These are phyloP conservation scores for Pangasius djambal DNA, from an alignment of 2,797 vertebrate genomes.

Conservation along the genomic window DNA sequence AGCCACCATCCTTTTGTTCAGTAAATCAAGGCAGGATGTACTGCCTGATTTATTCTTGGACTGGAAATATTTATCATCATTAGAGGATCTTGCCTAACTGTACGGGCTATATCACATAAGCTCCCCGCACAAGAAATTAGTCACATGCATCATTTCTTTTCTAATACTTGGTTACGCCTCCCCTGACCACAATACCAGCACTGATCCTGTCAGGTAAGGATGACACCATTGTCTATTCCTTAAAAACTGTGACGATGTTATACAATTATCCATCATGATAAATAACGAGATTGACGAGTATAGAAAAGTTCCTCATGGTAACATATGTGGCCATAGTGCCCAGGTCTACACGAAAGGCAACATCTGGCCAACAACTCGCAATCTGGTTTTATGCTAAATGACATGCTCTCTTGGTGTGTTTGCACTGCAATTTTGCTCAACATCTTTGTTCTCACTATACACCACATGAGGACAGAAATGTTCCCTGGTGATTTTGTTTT, in stretches of 20 bases:
- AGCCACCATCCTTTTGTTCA: background rate
- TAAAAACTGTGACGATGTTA: background rate
- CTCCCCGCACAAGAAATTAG: background rate
- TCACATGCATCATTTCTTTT: background rate
- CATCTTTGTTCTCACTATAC: background rate
- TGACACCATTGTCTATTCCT: background rate
- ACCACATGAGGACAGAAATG: background rate
- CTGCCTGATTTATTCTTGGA: slow-evolving; percentile 6
- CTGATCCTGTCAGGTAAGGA: background rate
- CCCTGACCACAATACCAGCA: background rate
- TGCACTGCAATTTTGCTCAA: background rate
- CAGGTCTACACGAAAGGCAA: background rate
- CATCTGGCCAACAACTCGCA: background rate
- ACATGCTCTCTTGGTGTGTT: background rate
- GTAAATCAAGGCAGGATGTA: background rate
- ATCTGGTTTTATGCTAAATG: background rate
- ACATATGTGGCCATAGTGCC: background rate
- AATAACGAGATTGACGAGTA: background rate
- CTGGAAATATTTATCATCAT: background rate
- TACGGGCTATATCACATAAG: background rate
- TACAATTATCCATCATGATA: background rate
- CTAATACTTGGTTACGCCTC: background rate
- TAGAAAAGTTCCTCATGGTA: background rate
- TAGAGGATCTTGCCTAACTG: background rate
- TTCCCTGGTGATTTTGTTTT: background rate